Evolutionary conservation across 1,140 invertebrate genomes (phyloP), one percentile per base, ranked within the genome.

Genomic region (Spodoptera litura): DNA sequence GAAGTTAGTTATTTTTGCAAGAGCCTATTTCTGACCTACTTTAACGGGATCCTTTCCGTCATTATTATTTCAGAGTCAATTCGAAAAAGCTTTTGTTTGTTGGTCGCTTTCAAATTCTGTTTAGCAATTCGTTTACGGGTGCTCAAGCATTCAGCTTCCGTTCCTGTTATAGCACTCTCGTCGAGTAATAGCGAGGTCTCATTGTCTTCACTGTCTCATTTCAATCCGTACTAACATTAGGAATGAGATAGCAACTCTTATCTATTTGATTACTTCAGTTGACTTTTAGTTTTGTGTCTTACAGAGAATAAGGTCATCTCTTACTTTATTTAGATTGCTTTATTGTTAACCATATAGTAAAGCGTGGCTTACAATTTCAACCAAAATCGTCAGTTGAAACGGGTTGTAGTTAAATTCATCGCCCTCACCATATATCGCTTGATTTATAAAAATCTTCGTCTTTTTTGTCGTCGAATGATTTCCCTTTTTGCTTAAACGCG

Each of bases 21-120:
- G 55, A 71, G 71, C 62, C 62, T 82, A 56, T 74, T 70, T 79
- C 66, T 70, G 78, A 80, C 74, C 78, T 56, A 68, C 72, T 85
- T 83, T 20, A 79, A 56, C 11, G 25, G 80, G 75, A 56, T 68
- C 81, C 80, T 55, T 71, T 79, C 80, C 53, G 77, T 83, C 85
- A 86, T 86, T 82, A 85, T 86, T 88, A 88, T 86, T 88, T 88
- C 82, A 83, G 58, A 52, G 61, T 66, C 70, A 58, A 72, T 85
- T 78, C 74, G 74, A 56, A 83, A 82, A 85, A 85, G 83, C 81
- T 73, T 78, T 81, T 72, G 73, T 61, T 81, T 82, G 75, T 76
- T 79, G 79, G 71, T 79, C 68, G 78, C 81, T 81, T 80, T 78
- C 58, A 80, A 83, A 84, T 85, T 81, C 78, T 75, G 58, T 75